Evolutionary conservation across 2,888 invertebrate genomes (phyloP).

Genomic region (Xestia sexstrigata): DNA sequence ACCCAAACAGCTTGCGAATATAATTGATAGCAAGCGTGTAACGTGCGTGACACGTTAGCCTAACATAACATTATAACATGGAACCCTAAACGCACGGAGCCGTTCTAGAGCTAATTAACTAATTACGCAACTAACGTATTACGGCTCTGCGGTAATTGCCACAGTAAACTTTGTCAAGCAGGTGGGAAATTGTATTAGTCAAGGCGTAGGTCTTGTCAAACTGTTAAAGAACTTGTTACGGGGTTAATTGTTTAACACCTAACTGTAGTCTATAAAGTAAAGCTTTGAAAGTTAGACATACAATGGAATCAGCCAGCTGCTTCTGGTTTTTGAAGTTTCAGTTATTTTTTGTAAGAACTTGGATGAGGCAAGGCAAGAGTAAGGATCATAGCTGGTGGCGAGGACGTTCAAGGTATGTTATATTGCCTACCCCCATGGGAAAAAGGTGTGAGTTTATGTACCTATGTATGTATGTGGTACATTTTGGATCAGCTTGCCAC

Average conservation of each 20-base stretch:
- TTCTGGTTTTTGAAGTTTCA: neutral
- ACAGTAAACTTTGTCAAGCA: slow-evolving; percentile 42
- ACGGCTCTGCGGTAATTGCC: slow-evolving; percentile 34
- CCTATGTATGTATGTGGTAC: neutral
- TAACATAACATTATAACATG: slow-evolving; percentile 41
- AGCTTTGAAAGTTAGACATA: neutral
- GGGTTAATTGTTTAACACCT: neutral
- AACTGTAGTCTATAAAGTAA: neutral
- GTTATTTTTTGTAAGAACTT: neutral
- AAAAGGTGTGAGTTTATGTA: neutral
- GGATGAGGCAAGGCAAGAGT: neutral
- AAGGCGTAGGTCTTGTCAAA: slow-evolving; percentile 6
- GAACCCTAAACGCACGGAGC: slow-evolving; percentile 28
- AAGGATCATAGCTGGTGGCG: neutral
- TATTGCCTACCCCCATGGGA: neutral
- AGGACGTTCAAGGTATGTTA: too few species aligned
- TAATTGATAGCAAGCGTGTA: slow-evolving; percentile 39
- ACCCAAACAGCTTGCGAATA: slow-evolving; percentile 35
- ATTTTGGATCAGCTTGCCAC: neutral
- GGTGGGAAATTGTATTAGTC: slow-evolving; percentile 23
- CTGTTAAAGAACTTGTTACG: slow-evolving; percentile 24
- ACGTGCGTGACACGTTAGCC: slow-evolving; percentile 33
- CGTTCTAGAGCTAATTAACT: slow-evolving; percentile 54
- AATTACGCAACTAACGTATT: slow-evolving; percentile 47
- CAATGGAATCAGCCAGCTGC: neutral